Conservation (phyloP, 2,113 vertebrate species). For the Thoracochromis brauschi region DNA sequence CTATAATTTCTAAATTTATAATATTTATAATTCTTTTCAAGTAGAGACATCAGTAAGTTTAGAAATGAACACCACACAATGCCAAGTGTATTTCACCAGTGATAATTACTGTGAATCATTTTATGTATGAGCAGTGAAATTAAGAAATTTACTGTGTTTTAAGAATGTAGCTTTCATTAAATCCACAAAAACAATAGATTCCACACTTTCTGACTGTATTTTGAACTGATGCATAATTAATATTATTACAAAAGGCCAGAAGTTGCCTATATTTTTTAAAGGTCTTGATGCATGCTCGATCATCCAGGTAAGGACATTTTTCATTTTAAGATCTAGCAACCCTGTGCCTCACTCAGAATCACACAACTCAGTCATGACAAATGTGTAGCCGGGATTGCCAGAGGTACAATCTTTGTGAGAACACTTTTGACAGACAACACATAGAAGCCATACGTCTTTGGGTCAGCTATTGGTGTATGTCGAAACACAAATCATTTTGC, state of each 20-base stretch:
- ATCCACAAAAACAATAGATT: not conserved
- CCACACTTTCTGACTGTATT: not conserved
- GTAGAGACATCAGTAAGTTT: not conserved
- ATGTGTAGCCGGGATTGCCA: not conserved
- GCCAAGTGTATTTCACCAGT: not conserved
- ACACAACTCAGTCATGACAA: not conserved
- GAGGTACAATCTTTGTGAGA: not conserved
- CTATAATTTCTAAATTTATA: not conserved
- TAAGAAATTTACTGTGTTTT: not conserved
- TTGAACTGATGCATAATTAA: not conserved
- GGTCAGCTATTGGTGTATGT: not conserved
- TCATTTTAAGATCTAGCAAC: not conserved
- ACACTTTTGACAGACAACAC: not conserved
- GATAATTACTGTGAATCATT: not conserved
- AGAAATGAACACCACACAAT: not conserved
- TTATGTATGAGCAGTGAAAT: not conserved
- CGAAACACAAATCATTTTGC: not conserved
- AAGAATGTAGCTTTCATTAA: not conserved
- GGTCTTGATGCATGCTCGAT: not conserved
- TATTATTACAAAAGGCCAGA: not conserved
- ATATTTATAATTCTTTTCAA: not conserved
- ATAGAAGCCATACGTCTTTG: not conserved
- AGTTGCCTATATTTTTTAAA: not conserved
- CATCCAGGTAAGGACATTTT: not conserved
- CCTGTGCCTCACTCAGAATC: not conserved